Conservation (phyloP, 1,140 invertebrate genomes). For the Drosophila obscura region DNA sequence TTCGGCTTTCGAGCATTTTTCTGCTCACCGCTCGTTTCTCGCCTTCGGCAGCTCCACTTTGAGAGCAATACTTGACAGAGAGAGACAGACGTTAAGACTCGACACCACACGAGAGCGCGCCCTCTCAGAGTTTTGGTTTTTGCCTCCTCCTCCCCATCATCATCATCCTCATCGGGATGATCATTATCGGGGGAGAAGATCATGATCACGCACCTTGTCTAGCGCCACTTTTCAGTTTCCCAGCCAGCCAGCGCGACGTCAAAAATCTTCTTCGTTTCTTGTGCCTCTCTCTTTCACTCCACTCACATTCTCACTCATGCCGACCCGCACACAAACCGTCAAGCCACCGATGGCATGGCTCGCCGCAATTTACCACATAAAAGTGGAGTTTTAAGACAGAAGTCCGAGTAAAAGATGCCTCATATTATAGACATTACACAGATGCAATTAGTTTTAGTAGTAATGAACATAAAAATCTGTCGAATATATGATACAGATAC, state of each 20-base stretch:
- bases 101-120: not conserved
- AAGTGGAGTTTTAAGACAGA: too few species aligned
- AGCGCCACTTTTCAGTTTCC: slow-evolving; percentile 44
- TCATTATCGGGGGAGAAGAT: slow-evolving; percentile 22
- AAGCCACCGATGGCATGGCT: too few species aligned
- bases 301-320: too few species aligned
- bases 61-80: slow-evolving; percentile 4
- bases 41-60: slow-evolving; percentile 7
- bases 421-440: too few species aligned
- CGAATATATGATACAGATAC: too few species aligned
- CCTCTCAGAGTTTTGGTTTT: slow-evolving; percentile 20
- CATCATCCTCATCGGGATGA: slow-evolving; percentile 1
- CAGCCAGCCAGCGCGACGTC: slow-evolving; percentile 50
- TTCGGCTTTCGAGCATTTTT: slow-evolving; percentile 13
- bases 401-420: too few species aligned
- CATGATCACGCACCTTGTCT: slow-evolving; percentile 29
- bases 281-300: slow-evolving; percentile 28
- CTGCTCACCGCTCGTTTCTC: slow-evolving; percentile 13
- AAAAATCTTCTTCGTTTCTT: slow-evolving; percentile 35
- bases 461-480: too few species aligned
- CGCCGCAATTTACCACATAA: too few species aligned
- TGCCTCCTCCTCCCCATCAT: not conserved
- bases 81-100: too few species aligned
- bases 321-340: too few species aligned
- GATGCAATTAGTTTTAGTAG: too few species aligned